Evolutionary conservation across 2,113 vertebrate species (phyloP).

Genomic region (Malurus cyaneus): DNA sequence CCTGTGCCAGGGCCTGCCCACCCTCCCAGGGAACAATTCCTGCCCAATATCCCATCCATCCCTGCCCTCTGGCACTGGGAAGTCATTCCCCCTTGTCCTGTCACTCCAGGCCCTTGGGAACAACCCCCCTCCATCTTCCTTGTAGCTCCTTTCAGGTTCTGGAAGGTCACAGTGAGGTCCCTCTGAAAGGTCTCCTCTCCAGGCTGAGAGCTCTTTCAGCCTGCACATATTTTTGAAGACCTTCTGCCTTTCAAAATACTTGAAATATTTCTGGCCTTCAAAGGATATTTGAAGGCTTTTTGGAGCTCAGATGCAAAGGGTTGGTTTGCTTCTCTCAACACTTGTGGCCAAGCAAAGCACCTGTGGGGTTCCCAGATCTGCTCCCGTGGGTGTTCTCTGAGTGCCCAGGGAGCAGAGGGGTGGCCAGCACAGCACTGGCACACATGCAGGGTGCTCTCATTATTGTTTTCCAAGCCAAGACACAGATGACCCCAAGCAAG

Average conservation of each 20-base stretch:
- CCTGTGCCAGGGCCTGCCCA: no score
- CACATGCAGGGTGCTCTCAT: rapidly evolving
- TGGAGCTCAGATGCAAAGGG: not conserved
- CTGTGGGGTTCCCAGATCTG: not conserved
- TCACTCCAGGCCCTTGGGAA: not conserved
- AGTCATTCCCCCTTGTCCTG: not conserved
- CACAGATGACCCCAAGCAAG: not conserved
- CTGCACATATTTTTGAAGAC: not conserved
- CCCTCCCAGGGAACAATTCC: no score
- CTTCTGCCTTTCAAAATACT: not conserved
- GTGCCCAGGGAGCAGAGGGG: not conserved
- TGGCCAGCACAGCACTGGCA: not conserved
- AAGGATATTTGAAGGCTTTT: not conserved
- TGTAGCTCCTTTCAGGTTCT: not conserved
- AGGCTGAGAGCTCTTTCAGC: not conserved
- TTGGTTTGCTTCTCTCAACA: not conserved
- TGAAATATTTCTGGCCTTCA: not conserved
- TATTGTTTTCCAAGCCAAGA: not conserved
- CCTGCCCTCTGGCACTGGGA: no score
- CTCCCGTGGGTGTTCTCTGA: not conserved
- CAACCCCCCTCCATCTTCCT: not conserved
- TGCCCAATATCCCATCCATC: no score
- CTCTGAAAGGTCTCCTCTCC: not conserved
- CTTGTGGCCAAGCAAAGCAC: not conserved
- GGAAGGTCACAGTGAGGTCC: not conserved